Conservation (phyloP, 2,113 vertebrate species). For the Oriolus oriolus region DNA sequence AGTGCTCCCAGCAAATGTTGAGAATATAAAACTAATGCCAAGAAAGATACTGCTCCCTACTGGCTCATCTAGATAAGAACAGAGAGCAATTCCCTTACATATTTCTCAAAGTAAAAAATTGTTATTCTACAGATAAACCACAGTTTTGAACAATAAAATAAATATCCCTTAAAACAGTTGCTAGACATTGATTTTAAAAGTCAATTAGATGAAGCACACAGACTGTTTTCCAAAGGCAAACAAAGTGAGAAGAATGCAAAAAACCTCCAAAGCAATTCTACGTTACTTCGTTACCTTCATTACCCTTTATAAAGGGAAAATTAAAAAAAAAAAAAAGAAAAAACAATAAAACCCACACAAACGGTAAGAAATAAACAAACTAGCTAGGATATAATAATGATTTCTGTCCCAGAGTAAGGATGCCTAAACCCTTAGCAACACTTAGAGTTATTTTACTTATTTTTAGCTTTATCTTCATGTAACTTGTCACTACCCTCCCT, state of each 20-base stretch:
- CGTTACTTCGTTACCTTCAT: too few relatives aligned
- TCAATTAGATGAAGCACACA: background rate
- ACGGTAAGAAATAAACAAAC: background rate
- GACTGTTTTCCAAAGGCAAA: background rate
- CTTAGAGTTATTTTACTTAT: background rate
- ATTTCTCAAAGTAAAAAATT: background rate
- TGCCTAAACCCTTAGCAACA: background rate
- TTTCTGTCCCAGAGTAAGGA: background rate
- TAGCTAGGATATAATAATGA: background rate
- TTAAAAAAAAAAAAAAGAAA: background rate
- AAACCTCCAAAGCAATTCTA: background rate
- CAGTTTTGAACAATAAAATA: background rate
- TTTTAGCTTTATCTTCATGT: background rate
- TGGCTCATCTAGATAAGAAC: background rate
- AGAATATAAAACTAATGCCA: conserved; percentile 29
- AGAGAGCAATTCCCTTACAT: background rate
- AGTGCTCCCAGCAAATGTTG: conserved; percentile 8
- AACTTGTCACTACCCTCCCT: background rate
- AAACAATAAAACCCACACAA: background rate
- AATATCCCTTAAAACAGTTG: background rate
- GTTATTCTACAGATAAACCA: background rate
- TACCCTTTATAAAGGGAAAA: background rate
- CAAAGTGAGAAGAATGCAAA: background rate
- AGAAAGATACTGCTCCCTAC: conserved; percentile 69
- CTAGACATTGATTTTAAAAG: background rate